phyloP scores from a whole-genome alignment of 2,113 vertebrate species.

The Sander vitreus region DNA sequence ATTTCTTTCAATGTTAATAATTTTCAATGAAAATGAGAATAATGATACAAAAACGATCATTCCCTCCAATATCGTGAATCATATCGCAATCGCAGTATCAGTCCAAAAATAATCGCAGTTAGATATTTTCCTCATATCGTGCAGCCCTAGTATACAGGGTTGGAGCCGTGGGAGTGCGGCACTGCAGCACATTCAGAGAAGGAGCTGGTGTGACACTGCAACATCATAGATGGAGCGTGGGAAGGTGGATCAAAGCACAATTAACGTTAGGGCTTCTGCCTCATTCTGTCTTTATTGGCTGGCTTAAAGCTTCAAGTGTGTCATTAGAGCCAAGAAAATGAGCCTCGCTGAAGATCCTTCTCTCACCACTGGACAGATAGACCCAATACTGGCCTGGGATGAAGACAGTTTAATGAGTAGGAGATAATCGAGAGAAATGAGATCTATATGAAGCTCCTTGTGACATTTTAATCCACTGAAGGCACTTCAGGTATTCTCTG shows the following conservation, averaged over 20 bases:
- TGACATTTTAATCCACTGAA: slow-evolving; percentile 50
- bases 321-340: slow-evolving; percentile 56
- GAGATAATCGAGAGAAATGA: slow-evolving; percentile 61
- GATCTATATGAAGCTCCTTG: slow-evolving; percentile 38
- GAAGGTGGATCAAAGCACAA: slow-evolving; percentile 58
- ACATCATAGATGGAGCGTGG: slow-evolving; percentile 12
- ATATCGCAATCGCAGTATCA: no score
- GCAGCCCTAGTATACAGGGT: background rate
- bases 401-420: slow-evolving; percentile 58
- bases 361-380: slow-evolving; percentile 29
- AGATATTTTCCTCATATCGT: no score
- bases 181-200: background rate
- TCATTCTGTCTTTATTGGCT: slow-evolving; percentile 50
- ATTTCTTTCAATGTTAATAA: no score
- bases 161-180: background rate
- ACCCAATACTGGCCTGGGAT: slow-evolving; percentile 10
- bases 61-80: no score
- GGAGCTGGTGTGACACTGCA: slow-evolving; percentile 17
- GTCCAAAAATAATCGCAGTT: no score
- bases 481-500: slow-evolving; percentile 36
- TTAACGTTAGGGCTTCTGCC: slow-evolving; percentile 45
- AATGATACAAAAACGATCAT: no score
- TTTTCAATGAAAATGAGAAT: no score
- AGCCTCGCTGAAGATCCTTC: slow-evolving; percentile 30
- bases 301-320: slow-evolving; percentile 46